Evolutionary conservation across 2,888 invertebrate genomes (phyloP).

Genomic region (Amphipyra tragopoginis): DNA sequence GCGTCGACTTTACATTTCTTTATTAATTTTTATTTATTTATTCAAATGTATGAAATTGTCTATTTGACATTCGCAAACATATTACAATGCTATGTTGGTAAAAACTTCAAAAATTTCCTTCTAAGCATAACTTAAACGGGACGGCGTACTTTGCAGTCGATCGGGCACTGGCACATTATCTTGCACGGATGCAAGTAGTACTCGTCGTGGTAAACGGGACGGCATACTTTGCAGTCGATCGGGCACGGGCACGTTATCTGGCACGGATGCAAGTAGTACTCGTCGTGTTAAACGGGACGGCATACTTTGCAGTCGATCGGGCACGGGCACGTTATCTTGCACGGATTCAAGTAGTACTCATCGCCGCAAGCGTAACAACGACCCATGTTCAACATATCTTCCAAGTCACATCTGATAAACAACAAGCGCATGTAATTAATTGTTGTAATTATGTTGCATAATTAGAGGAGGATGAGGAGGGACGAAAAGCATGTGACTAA

Average conservation of each 20-base stretch:
- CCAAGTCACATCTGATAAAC: constrained; percentile 74
- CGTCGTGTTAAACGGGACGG: neutral
- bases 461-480: too few species aligned
- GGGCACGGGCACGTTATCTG: too few species aligned
- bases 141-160: too few species aligned
- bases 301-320: constrained; percentile 19
- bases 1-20: neutral
- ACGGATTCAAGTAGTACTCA: constrained; percentile 75
- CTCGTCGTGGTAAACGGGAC: neutral
- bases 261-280: neutral
- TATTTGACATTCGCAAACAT: neutral
- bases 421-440: constrained; percentile 1
- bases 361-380: constrained; percentile 80
- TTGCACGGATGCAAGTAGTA: neutral
- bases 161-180: too few species aligned
- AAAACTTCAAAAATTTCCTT: too few species aligned
- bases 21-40: neutral
- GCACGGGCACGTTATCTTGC: constrained; percentile 55
- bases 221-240: too few species aligned
- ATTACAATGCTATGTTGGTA: neutral
- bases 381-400: constrained; percentile 81
- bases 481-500: too few species aligned
- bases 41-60: neutral
- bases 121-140: too few species aligned
- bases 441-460: neutral